A percentile compares a stretch with the other conserved stretches of the same genome.
Conservation (phyloP, 2,797 vertebrate species). For the Geotrypetes seraphini region DNA sequence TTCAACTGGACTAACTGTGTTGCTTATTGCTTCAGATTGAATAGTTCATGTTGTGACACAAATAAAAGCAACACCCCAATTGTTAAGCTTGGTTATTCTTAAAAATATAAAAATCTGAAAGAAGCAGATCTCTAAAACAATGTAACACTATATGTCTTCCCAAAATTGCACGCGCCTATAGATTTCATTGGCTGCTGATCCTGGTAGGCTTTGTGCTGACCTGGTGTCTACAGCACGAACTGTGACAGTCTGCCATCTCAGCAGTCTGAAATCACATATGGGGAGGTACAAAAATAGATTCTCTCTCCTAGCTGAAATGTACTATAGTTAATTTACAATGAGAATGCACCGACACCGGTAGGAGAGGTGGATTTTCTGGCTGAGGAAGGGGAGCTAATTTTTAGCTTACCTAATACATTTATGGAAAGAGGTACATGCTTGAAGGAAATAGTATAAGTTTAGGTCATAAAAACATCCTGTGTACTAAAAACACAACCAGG, state of each 20-base stretch:
- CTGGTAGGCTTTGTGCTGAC: constrained; percentile 58
- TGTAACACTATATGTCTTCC: neutral
- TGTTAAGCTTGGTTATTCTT: no score
- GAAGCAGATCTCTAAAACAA: no score
- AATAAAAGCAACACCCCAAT: no score
- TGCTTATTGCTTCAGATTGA: no score
- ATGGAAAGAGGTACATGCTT: no score
- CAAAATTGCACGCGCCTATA: constrained; percentile 17
- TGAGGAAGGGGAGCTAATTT: neutral
- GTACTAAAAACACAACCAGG: no score
- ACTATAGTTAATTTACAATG: neutral
- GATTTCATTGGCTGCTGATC: constrained; percentile 32
- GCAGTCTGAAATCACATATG: constrained; percentile 39
- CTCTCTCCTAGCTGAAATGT: constrained; percentile 3
- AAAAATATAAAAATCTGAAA: no score
- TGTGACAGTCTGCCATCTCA: constrained; percentile 43
- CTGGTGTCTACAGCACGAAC: constrained; percentile 48
- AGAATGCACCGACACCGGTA: neutral
- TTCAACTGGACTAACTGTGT: no score
- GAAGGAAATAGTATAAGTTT: no score
- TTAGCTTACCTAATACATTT: neutral
- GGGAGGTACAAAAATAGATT: constrained; percentile 14
- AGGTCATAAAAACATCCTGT: no score
- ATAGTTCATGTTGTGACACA: no score
- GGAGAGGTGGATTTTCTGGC: neutral